These are phyloP conservation scores for Tenthredo distinguenda DNA, from an alignment of 2,888 invertebrate genomes.

Conservation along the genomic window DNA sequence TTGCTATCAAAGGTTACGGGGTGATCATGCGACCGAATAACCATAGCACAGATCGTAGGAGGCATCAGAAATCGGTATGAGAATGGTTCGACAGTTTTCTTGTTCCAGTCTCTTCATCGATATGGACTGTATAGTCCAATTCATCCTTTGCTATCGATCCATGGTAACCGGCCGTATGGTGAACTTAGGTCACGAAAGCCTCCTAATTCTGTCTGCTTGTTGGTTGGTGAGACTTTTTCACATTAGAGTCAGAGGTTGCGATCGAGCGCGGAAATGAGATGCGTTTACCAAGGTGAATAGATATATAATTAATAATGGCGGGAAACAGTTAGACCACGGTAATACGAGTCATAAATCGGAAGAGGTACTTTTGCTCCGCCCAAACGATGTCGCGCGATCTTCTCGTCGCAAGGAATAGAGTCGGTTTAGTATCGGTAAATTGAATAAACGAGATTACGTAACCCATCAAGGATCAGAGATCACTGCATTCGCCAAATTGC, in stretches of 20 bases:
- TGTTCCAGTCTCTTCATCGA: background rate
- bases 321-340: conserved; percentile 30
- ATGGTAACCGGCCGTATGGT: background rate
- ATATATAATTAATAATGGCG: conserved; percentile 36
- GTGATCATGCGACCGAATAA: conserved; percentile 71
- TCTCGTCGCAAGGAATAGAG: conserved; percentile 13
- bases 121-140: background rate
- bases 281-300: conserved; percentile 20
- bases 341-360: conserved; percentile 48
- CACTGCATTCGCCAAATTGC: conserved; percentile 24
- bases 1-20: conserved; percentile 75
- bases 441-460: conserved; percentile 30
- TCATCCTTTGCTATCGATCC: background rate
- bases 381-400: conserved; percentile 44
- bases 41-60: conserved; percentile 66
- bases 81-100: background rate
- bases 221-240: conserved; percentile 19
- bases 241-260: conserved; percentile 7
- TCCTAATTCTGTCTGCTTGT: background rate
- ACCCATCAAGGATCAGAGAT: background rate
- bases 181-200: background rate
- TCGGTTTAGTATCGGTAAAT: conserved; percentile 29
- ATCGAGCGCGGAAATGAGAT: conserved; percentile 19
- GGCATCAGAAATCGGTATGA: conserved; percentile 14
- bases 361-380: conserved; percentile 45